A percentile compares a stretch with the other conserved stretches of the same genome.
phyloP scores from a whole-genome alignment of 2,113 vertebrate species.

The Ceyx margarethae region DNA sequence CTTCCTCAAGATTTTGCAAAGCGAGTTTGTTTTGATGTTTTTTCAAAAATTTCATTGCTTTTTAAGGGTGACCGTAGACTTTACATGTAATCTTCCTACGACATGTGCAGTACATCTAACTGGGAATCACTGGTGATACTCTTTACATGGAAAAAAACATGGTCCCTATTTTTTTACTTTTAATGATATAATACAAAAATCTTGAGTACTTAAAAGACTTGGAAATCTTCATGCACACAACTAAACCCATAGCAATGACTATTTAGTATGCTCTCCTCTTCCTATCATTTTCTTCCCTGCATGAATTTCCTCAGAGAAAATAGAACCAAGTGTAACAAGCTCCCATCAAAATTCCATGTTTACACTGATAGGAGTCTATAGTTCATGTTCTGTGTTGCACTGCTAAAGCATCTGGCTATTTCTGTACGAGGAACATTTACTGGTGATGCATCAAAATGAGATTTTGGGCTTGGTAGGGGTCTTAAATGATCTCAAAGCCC shows the following conservation, averaged over 20 bases:
- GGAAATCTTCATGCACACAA: neutral
- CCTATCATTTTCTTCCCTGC: neutral
- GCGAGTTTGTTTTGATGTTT: neutral
- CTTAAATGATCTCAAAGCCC: neutral
- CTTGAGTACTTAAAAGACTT: neutral
- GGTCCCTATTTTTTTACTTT: neutral
- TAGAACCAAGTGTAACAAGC: neutral
- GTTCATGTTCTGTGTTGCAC: neutral
- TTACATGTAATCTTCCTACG: neutral
- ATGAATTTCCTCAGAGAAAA: neutral
- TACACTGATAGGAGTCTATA: neutral
- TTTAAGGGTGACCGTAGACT: neutral
- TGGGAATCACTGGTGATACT: neutral
- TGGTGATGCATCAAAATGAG: neutral
- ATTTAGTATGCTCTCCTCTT: neutral
- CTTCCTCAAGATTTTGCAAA: neutral
- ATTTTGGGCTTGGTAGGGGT: neutral
- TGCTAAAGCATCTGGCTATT: neutral
- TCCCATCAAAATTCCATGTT: neutral
- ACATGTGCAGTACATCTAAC: neutral
- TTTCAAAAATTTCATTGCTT: neutral
- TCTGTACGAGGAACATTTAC: neutral
- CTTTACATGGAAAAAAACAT: neutral
- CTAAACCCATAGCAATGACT: neutral
- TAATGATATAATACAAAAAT: neutral